A percentile compares a stretch with the other conserved stretches of the same genome.
Evolutionary conservation across 2,888 invertebrate genomes (phyloP).

Genomic region (Agrypnus murinus): DNA sequence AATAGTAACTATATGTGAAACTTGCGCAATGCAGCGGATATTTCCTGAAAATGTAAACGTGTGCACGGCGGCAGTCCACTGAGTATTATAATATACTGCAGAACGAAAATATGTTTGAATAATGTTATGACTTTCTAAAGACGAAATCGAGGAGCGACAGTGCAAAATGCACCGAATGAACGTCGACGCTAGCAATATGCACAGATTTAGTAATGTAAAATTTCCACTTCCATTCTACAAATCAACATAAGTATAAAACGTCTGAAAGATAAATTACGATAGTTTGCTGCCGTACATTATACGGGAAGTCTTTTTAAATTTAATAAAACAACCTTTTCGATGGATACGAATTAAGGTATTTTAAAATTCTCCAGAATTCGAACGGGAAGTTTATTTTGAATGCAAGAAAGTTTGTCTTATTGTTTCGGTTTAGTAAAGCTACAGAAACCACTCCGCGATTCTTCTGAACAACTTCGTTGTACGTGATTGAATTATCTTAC

Average conservation of each 20-base stretch:
- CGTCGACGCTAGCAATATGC: constrained; percentile 22
- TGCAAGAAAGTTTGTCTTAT: neutral
- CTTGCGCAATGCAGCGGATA: constrained; percentile 21
- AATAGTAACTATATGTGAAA: neutral
- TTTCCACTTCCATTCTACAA: constrained; percentile 14
- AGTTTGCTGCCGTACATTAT: neutral
- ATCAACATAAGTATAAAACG: constrained; percentile 18
- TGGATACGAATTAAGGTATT: constrained; percentile 5
- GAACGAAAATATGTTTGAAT: constrained; percentile 24
- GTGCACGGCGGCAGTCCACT: constrained; percentile 12
- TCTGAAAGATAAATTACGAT: constrained; percentile 4
- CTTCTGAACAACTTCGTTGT: constrained; percentile 2
- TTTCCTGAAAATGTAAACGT: neutral
- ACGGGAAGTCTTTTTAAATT: neutral
- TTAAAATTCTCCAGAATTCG: neutral
- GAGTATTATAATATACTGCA: constrained; percentile 29
- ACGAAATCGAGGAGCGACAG: constrained; percentile 4
- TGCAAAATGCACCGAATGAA: constrained; percentile 17
- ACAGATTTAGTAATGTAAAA: constrained; percentile 6
- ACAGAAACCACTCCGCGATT: neutral
- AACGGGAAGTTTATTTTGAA: neutral
- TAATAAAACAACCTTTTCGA: constrained; percentile 1
- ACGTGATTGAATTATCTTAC: constrained; percentile 20
- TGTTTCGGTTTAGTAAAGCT: neutral
- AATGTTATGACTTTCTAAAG: constrained; percentile 31